These are phyloP conservation scores for Blastomussa wellsi DNA, from an alignment of 92 coral and sea anemone species.

Conservation along the genomic window DNA sequence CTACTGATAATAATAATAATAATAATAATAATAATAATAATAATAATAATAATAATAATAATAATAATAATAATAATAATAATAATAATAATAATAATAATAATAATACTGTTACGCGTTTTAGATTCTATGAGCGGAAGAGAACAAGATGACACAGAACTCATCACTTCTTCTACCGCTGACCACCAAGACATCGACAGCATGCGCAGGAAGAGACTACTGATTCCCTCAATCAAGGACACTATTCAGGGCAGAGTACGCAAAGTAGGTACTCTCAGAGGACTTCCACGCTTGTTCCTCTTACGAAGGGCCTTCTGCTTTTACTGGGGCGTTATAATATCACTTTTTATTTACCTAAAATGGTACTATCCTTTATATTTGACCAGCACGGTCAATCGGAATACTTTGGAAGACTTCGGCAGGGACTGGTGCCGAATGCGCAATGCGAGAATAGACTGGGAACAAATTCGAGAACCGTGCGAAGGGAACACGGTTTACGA, in stretches of 20 bases:
- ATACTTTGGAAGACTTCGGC: slow-evolving; percentile 72
- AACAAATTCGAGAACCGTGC: slow-evolving; percentile 62
- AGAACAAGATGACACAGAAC: slow-evolving; percentile 1
- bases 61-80: too few relatives aligned
- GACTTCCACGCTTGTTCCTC: slow-evolving; percentile 76
- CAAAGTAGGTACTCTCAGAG: slow-evolving; percentile 62
- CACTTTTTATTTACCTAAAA: slow-evolving; percentile 64
- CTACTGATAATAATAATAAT: too few relatives aligned
- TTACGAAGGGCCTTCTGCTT: slow-evolving; percentile 75
- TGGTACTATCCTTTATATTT: slow-evolving; percentile 77
- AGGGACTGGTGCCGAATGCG: slow-evolving; percentile 85
- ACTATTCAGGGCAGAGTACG: slow-evolving; percentile 10
- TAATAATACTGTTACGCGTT: neutral
- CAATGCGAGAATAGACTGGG: slow-evolving; percentile 74
- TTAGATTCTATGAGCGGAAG: slow-evolving; percentile 28
- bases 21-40: too few relatives aligned
- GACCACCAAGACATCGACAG: slow-evolving; percentile 15
- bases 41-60: too few relatives aligned
- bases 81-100: too few relatives aligned
- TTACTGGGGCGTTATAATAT: slow-evolving; percentile 74
- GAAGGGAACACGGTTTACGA: slow-evolving; percentile 56
- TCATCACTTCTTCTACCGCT: neutral
- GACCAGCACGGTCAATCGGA: slow-evolving; percentile 74
- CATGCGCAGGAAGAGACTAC: slow-evolving; percentile 35
- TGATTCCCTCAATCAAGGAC: slow-evolving; percentile 14